A percentile compares a stretch with the other conserved stretches of the same genome.
Conservation (phyloP, 2,113 vertebrate genomes). For the Pogona vitticeps region DNA sequence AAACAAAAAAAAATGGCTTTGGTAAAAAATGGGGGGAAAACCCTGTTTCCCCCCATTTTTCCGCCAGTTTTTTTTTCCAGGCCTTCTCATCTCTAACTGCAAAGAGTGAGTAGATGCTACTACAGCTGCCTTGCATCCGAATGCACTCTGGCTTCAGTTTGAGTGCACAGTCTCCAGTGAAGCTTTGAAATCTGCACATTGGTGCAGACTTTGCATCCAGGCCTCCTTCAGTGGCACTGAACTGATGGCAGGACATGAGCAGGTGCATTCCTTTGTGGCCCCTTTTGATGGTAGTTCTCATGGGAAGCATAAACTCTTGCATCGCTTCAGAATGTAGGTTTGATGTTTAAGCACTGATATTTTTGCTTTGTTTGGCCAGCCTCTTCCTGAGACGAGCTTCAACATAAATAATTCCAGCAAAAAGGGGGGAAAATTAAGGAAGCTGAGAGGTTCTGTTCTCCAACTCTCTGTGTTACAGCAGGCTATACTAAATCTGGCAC, state of each 20-base stretch:
- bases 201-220: neutral
- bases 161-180: neutral
- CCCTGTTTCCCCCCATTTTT: too few species aligned
- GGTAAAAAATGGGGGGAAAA: too few species aligned
- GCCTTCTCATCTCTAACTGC: too few species aligned
- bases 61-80: too few species aligned
- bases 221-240: neutral
- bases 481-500: neutral
- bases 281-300: neutral
- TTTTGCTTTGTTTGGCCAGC: neutral
- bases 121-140: too few species aligned
- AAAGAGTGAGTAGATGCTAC: neutral
- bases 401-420: rapidly evolving
- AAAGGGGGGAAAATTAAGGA: neutral
- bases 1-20: too few species aligned
- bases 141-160: neutral
- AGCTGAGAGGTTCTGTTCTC: neutral
- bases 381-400: rapidly evolving
- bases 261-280: neutral
- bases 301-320: neutral
- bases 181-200: neutral
- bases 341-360: neutral
- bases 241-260: neutral
- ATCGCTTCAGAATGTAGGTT: too few species aligned
- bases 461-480: neutral